Conservation (phyloP, 2,797 vertebrate species). For the Gymnopithys bicolor region DNA sequence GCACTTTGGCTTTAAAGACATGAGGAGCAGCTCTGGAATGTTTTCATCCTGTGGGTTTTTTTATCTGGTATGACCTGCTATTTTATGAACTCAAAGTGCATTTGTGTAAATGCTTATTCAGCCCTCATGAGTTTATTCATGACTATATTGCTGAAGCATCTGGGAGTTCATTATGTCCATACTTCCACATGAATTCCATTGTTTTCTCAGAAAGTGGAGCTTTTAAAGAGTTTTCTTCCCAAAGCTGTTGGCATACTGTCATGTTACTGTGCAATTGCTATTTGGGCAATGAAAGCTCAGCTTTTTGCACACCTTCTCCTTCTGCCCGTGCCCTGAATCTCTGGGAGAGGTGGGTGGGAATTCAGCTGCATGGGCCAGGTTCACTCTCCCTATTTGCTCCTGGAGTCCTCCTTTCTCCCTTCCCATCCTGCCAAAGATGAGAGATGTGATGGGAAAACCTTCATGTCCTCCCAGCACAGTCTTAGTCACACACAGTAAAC, state of each 20-base stretch:
- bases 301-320: background rate
- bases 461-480: background rate
- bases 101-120: conserved; percentile 59
- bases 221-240: conserved; percentile 23
- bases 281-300: background rate
- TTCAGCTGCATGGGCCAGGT: background rate
- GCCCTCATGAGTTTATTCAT: conserved; percentile 44
- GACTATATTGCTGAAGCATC: conserved; percentile 20
- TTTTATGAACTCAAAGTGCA: conserved; percentile 21
- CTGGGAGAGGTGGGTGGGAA: background rate
- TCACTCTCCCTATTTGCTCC: background rate
- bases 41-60: background rate
- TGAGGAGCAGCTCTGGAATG: background rate
- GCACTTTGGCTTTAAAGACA: background rate
- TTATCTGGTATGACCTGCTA: background rate
- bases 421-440: background rate
- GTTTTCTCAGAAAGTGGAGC: conserved; percentile 27
- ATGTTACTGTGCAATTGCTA: background rate
- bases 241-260: conserved; percentile 5
- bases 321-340: background rate
- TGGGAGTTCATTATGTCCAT: conserved; percentile 48
- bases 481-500: background rate
- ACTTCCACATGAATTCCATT: conserved; percentile 35
- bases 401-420: background rate
- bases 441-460: background rate